Evolutionary conservation across 1,140 invertebrate genomes (phyloP).

Genomic region (Aphaenogaster ashmeadi): DNA sequence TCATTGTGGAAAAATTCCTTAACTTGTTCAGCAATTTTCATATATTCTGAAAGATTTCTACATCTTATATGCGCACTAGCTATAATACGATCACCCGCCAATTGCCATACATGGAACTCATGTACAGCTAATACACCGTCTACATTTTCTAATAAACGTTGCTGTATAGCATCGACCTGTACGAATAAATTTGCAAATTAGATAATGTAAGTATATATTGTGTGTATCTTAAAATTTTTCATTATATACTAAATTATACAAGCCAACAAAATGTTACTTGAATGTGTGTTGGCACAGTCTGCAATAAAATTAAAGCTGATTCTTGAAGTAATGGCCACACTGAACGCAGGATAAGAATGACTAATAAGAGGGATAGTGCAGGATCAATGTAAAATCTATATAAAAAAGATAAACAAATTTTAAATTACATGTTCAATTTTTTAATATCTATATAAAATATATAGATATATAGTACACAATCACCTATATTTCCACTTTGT

Average conservation of each 20-base stretch:
- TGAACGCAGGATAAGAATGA: slow-evolving; percentile 93
- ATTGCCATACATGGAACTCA: slow-evolving; percentile 98
- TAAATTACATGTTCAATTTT: background rate
- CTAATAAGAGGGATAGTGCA: slow-evolving; percentile 94
- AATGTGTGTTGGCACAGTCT: slow-evolving; percentile 97
- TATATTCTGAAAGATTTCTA: slow-evolving; percentile 95
- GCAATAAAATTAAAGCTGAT: slow-evolving; percentile 95
- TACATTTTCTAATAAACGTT: slow-evolving; percentile 93
- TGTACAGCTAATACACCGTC: slow-evolving; percentile 97
- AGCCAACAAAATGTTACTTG: slow-evolving; percentile 87
- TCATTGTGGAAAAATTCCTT: slow-evolving; percentile 98
- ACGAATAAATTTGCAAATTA: slow-evolving; percentile 20
- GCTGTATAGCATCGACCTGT: slow-evolving; percentile 94
- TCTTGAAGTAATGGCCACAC: slow-evolving; percentile 96
- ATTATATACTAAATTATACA: background rate
- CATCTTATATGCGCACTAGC: slow-evolving; percentile 97
- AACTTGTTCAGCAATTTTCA: slow-evolving; percentile 97
- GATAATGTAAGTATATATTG: slow-evolving; percentile 7
- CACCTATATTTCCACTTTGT: slow-evolving; percentile 93
- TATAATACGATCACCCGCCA: slow-evolving; percentile 96
- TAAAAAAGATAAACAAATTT: slow-evolving; percentile 41
- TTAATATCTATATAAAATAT: background rate
- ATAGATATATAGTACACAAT: slow-evolving; percentile 22
- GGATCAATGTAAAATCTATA: slow-evolving; percentile 95
- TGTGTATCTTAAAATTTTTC: slow-evolving; percentile 16